Conservation (phyloP, 2,113 vertebrate species). For the Oncorhynchus nerka region DNA sequence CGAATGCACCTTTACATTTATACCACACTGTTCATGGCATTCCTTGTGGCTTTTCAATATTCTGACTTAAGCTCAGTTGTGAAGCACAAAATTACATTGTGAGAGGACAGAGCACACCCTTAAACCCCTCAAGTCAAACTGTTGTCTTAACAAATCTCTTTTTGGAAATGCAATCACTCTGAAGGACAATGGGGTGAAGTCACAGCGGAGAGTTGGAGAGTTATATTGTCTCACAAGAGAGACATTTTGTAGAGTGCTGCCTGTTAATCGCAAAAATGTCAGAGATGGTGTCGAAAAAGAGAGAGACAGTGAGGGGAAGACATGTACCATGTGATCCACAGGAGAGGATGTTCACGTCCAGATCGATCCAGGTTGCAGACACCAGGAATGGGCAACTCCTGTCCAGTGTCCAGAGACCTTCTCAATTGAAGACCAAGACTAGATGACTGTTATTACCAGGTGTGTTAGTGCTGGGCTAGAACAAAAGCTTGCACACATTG, state of each 20-base stretch:
- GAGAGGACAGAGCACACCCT: neutral
- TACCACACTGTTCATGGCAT: neutral
- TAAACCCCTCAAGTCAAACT: neutral
- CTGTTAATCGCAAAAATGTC: slow-evolving; percentile 3
- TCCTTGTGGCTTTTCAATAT: neutral
- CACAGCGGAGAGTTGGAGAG: neutral
- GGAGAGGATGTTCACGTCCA: too few relatives aligned
- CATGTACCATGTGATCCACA: too few relatives aligned
- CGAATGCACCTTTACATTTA: too few relatives aligned
- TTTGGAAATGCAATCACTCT: neutral
- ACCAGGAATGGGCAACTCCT: too few relatives aligned
- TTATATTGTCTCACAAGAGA: slow-evolving; percentile 13
- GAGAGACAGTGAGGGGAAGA: neutral
- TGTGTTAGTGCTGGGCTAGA: too few relatives aligned
- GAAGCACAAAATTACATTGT: neutral
- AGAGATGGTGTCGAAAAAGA: neutral
- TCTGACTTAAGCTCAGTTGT: neutral
- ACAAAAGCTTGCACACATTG: too few relatives aligned
- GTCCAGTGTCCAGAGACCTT: too few relatives aligned
- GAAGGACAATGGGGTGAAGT: slow-evolving; percentile 11
- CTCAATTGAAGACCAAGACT: too few relatives aligned
- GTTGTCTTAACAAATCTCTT: slow-evolving; percentile 4
- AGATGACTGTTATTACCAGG: too few relatives aligned
- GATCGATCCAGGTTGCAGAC: too few relatives aligned
- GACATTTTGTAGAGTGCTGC: slow-evolving; percentile 1